These are phyloP conservation scores for Nycticryphes semicollaris DNA, from an alignment of 2,113 vertebrate genomes.

Conservation along the genomic window DNA sequence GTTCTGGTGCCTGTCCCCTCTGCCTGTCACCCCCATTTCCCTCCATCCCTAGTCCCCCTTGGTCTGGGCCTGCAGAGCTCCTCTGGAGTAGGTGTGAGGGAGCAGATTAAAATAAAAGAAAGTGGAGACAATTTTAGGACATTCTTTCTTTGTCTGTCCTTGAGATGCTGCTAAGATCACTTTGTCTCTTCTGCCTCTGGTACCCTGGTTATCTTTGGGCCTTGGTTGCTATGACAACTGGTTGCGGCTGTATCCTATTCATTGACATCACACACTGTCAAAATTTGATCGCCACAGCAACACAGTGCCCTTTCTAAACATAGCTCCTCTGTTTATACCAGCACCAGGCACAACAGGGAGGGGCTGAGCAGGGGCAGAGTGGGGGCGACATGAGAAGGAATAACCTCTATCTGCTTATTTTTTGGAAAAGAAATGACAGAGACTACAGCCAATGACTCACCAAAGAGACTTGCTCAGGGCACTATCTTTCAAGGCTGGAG, in stretches of 20 bases:
- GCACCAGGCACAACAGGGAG: not conserved
- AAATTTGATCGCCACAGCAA: constrained; percentile 59
- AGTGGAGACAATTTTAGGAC: not conserved
- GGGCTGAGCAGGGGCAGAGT: not conserved
- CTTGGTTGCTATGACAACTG: constrained; percentile 61
- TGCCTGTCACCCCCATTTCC: not conserved
- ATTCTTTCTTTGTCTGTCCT: constrained; percentile 34
- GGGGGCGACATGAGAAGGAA: not conserved
- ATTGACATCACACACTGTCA: constrained; percentile 61
- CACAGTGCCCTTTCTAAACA: constrained; percentile 59
- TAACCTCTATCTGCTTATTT: not conserved
- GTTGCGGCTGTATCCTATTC: constrained; percentile 48
- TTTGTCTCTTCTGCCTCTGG: constrained; percentile 46
- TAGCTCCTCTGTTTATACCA: constrained; percentile 53
- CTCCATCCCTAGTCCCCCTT: not conserved
- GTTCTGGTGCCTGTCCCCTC: not conserved
- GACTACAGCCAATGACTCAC: not conserved
- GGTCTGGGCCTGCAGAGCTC: not conserved
- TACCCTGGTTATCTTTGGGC: constrained; percentile 64
- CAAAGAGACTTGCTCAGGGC: not conserved
- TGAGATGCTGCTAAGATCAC: constrained; percentile 45
- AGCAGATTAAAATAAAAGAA: not conserved
- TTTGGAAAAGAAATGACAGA: not conserved
- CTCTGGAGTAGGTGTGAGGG: not conserved
- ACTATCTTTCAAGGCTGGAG: not conserved